Conservation (phyloP, 1,140 invertebrate genomes). For the Papilio xuthus region DNA sequence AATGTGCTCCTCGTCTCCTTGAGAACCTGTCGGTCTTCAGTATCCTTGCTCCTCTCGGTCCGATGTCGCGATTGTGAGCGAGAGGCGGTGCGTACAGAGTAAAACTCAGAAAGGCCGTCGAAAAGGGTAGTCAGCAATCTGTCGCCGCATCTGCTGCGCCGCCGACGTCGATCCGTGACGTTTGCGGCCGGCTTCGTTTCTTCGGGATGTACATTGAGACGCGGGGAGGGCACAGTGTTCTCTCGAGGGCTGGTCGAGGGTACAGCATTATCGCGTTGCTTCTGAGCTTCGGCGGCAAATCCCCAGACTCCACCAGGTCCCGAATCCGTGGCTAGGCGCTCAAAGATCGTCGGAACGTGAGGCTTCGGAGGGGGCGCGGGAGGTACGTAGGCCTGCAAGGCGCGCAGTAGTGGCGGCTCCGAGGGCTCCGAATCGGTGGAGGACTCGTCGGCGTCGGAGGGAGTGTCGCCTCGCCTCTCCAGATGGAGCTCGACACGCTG, state of each 20-base stretch:
- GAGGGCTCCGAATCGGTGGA: constrained; percentile 37
- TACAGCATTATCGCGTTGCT: constrained; percentile 55
- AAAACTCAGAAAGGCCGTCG: constrained; percentile 93
- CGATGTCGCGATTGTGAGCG: constrained; percentile 70
- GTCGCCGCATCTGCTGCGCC: constrained; percentile 69
- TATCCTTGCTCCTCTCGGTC: constrained; percentile 53
- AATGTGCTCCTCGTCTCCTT: constrained; percentile 78
- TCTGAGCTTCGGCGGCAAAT: constrained; percentile 87
- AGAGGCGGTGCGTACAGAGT: constrained; percentile 84
- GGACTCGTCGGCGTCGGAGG: constrained; percentile 39
- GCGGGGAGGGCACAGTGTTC: constrained; percentile 34
- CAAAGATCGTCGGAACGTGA: constrained; percentile 75
- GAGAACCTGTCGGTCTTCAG: constrained; percentile 57
- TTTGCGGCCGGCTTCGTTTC: constrained; percentile 16
- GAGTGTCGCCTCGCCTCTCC: constrained; percentile 43
- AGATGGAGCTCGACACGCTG: constrained; percentile 61
- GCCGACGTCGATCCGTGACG: constrained; percentile 57
- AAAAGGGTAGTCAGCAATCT: constrained; percentile 87
- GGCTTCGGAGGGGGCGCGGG: constrained; percentile 43
- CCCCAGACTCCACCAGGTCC: constrained; percentile 86
- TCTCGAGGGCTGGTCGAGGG: constrained; percentile 56
- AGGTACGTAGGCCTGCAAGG: constrained; percentile 71
- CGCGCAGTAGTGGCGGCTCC: constrained; percentile 32
- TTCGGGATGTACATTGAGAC: background rate
- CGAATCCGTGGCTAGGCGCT: constrained; percentile 76